Base-by-base conservation (phyloP, 2,888 invertebrate species). In the Eueremaeus valkanovi region DNA sequence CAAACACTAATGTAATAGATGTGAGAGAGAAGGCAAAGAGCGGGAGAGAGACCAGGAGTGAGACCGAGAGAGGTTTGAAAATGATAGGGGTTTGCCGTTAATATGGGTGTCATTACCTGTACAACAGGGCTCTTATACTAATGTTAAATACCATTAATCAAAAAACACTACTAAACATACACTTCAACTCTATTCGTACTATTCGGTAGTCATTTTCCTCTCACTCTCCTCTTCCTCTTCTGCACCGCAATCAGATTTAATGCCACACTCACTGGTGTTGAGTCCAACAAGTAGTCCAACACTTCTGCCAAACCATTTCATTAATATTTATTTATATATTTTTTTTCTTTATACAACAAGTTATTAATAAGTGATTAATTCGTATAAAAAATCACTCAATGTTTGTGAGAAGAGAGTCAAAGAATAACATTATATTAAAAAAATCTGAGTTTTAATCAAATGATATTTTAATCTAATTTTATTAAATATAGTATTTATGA, bases 51-150 rank as follows among this genome's bases (percentile, higher is more conserved):
- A n/a, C n/a, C n/a, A n/a, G n/a, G n/a, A 49, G 49, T 49, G n/a
- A 49, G 49, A n/a, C 21, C 18, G 27, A 36, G 24, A 55, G 55
- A 55, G 55, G 55, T 33, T 29, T 63, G 13, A 33, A 63, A 63
- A 63, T 63, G 63, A 63, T 63, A 63, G 63, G 63, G 63, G 63
- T 63, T 63, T 33, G 63, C 63, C 63, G 36, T 55, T 63, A 63
- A 63, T 63, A 63, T 63, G 63, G 63, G 63, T 63, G 63, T 63
- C 63, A 63, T 63, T 63, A 63, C 63, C 63, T 63, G 63, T 1
- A 58, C 9, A 58, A 31, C 27, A 31, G 21, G n/a, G 21, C 49
- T 24, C 55, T 55, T 27, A 33, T 3, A 63, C 33, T 63, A 33
- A 63, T 63, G 9, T 33, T 63, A 33, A 63, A 63, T 63, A 63